phyloP scores from a whole-genome alignment of 2,113 vertebrate genomes.

The Sylvicapra grimmia region DNA sequence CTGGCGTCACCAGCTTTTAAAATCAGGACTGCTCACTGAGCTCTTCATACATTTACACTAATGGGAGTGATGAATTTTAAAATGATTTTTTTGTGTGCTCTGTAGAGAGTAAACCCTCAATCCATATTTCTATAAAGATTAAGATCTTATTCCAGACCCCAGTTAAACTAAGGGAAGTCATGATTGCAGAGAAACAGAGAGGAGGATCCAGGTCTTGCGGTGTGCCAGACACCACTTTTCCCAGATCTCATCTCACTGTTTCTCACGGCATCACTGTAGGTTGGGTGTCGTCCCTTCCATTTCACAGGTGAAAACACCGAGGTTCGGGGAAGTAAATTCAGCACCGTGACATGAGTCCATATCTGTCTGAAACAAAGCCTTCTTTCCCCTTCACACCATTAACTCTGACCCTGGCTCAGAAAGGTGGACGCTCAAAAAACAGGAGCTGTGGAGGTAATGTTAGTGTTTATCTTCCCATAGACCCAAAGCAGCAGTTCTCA shows the following conservation, averaged over 20 bases:
- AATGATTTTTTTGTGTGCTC: neutral
- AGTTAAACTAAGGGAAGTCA: neutral
- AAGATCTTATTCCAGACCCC: conserved; percentile 10
- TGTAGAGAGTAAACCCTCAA: neutral
- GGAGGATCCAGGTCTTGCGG: neutral
- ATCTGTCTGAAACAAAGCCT: neutral
- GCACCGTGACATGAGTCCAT: neutral
- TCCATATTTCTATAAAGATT: conserved; percentile 5
- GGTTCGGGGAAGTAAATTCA: neutral
- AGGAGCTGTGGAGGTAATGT: neutral
- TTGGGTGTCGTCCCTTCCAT: neutral
- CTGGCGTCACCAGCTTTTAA: neutral
- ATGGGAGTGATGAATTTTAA: neutral
- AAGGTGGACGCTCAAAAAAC: neutral
- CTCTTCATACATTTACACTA: neutral
- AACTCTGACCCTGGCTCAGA: neutral
- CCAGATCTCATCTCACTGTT: neutral
- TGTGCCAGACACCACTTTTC: neutral
- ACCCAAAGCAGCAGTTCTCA: neutral
- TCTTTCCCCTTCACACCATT: neutral
- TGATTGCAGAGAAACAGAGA: neutral
- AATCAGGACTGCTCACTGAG: neutral
- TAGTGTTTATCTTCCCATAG: neutral
- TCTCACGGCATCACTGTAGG: fast-evolving
- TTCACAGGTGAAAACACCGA: neutral